Evolutionary conservation across 2,113 vertebrate species (phyloP), one percentile per base, ranked within the genome.

Genomic region (Aegotheles bennettii): DNA sequence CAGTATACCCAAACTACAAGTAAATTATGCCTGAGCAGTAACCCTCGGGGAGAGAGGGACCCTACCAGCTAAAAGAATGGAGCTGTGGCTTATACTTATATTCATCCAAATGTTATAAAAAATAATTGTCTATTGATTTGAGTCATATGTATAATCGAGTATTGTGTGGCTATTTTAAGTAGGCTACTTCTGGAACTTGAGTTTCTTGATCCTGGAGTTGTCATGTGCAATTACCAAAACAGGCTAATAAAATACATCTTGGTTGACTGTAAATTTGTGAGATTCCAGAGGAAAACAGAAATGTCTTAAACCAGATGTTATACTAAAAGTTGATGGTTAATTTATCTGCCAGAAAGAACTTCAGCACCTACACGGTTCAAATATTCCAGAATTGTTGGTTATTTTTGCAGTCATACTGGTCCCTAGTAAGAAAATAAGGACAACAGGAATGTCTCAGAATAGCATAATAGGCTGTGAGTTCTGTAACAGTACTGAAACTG

Each of bases 1-100:
- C 45, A 29, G 0, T 28, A 13, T n/a, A 33, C 40, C 29, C 59
- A 38, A 40, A 36, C 24, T 16, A 31, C 21, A 76, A 68, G 35
- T 77, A 40, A 43, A 26, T 47, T 4, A 18, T 43, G 13, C 40
- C 36, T 69, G 16, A 68, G 36, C 15, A 35, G 40, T 65, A 48
- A 42, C 24, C 33, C 13, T 3, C 0, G 3, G 28, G 16, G 56
- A 63, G 25, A 70, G 7, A 4, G n/a, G 4, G 1, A 13, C 25
- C 40, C 16, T 40, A 3, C 18, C 23, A 90, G 38, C 10, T 70
- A 7, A 47, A 82, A n/a, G 31, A 73, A 23, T 33, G 40, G 28
- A 76, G 21, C 23, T 83, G n/a, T 65, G 79, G 29, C 40, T 84
- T 35, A 13, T 79, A 31, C 2, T 79, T 2, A 1, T 1, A 0